Base-by-base conservation (phyloP, 35 echinoderm and acorn worm genomes). In the Strongylocentrotus purpuratus region DNA sequence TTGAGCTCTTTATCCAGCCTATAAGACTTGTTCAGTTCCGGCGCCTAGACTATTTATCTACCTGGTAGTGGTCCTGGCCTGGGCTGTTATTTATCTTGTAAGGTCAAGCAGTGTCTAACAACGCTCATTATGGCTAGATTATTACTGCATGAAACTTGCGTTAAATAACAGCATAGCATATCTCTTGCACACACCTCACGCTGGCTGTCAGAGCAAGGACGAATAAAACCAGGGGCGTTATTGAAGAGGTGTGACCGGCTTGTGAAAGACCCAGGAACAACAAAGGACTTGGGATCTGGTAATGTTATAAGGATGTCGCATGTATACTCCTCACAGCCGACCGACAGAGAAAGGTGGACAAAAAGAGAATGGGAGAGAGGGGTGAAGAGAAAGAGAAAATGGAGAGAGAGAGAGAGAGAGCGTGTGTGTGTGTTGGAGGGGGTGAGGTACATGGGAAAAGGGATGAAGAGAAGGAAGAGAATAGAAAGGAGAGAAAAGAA, bases 101-200 rank as follows among this genome's bases (percentile, higher is more conserved):
- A 78, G 65, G 65, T 78, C 65, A 78, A 78, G 65, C 65, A 78
- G 65, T 78, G 65, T 78, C 65, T 78, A 78, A n/a, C 28, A 78
- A 78, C 28, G 20, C 65, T 78, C 65, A 78, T 78, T 78, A 78
- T 78, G 65, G 65, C 2, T 78, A 78, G 65, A 78, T 78, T 78
- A 78, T 78, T 78, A 28, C 65, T 78, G 65, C 28, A n/a, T 78
- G 28, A 78, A 78, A 78, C 65, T 28, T 78, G 65, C 22, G 20
- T 78, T 78, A 78, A 41, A 41, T 78, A 78, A 22, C 65, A 78
- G 65, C 65, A 78, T 78, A 31, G 65, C 65, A 78, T 78, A 22
- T 78, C 65, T 78, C 65, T 12, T 17, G 11, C 52, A 17, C 65
- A 78, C 61, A 28, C 65, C 7, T 28, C 65, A 78, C 25, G 65